Base-by-base conservation (phyloP, 2,113 vertebrate genomes). In the Pseudopipra pipra region DNA sequence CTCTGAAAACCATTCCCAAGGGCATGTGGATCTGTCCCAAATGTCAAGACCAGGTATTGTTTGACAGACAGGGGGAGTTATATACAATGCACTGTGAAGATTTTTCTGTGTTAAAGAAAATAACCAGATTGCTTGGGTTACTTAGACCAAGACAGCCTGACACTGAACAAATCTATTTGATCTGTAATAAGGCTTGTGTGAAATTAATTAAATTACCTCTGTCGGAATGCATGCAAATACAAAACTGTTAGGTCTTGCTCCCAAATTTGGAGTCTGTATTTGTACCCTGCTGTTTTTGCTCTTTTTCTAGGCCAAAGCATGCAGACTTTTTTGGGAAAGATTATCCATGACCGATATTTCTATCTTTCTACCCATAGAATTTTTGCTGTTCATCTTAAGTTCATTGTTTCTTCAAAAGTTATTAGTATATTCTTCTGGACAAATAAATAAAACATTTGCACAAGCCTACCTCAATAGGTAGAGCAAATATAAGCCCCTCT, bases 11-110 rank as follows among this genome's bases (percentile, higher is more conserved):
- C 95, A 99, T 99, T 98, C 99, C 99, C 97, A 99, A 99, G 99
- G 99, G 99, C 99, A 99, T 99, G 99, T 99, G 99, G 99, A 99
- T 99, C 98, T 99, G 99, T 98, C 99, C 99, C 97, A 99, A 99
- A 98, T 99, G 99, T 98, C 99, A 99, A 98, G 99, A 99, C 98
- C 99, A 99, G 99, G 99, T 99, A 99, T 59, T 66, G 70, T 92
- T 94, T 87, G 47, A 39, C 58, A 89, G 54, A 56, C 3, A 55
- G 83, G 4, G 51, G 63, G n/a, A 85, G n/a, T 71, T 78, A n/a
- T 3, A 33, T 39, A 43, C 20, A 49, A 11, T 46, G 37, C 13
- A 55, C 72, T 63, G 2, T 59, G 67, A 77, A 71, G 56, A 49
- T 39, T 74, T 91, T 87, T 73, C 44, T 1, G 2, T 15, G 9